phyloP scores from a whole-genome alignment of 2,888 invertebrate genomes.

The Octonoba sinensis region DNA sequence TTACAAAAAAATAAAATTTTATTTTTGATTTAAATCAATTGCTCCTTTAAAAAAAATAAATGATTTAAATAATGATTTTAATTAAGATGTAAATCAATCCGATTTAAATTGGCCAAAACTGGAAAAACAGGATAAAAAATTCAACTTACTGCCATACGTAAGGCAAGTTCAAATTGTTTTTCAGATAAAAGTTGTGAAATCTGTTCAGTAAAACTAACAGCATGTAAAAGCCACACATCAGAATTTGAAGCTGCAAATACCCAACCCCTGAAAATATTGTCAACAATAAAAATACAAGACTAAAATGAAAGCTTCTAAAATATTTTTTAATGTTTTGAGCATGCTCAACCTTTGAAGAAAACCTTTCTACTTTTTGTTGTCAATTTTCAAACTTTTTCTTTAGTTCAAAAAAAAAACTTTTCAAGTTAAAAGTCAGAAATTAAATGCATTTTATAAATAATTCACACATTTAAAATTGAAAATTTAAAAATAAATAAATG shows the following conservation, averaged over 20 bases:
- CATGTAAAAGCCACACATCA: slow-evolving; percentile 88
- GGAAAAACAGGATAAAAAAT: not conserved
- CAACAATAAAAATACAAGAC: not conserved
- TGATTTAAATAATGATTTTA: no score
- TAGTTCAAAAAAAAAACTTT: no score
- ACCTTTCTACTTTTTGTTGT: no score
- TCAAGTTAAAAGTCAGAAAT: no score
- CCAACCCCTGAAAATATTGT: slow-evolving; percentile 75
- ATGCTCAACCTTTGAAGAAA: no score
- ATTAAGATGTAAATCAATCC: no score
- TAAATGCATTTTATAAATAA: no score
- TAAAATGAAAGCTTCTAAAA: not conserved
- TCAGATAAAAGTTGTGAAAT: slow-evolving; percentile 85
- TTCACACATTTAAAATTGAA: no score
- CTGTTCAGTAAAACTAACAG: slow-evolving; percentile 86
- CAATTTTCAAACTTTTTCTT: no score
- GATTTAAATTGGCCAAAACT: no score
- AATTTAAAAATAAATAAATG: no score
- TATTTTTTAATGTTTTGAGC: no score
- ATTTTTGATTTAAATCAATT: not conserved
- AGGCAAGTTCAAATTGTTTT: slow-evolving; percentile 93
- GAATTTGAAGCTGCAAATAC: slow-evolving; percentile 89
- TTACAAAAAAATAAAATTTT: not conserved
- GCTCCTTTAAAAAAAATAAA: not conserved
- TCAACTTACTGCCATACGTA: slow-evolving; percentile 80